Evolutionary conservation across 1,140 invertebrate species (phyloP).

Genomic region (Lordiphosa mommai): DNA sequence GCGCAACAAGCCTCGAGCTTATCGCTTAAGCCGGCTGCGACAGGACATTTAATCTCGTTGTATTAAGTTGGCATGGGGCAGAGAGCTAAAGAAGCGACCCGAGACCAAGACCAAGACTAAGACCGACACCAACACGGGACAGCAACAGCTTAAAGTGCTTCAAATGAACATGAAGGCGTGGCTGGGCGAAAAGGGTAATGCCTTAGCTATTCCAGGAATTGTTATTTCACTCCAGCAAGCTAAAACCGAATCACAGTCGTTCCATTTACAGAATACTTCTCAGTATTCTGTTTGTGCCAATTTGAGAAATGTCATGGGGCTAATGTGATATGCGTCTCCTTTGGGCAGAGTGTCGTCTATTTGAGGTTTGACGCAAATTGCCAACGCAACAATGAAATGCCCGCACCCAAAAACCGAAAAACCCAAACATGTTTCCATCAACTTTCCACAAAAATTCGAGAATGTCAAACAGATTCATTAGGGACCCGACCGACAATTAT

Average conservation of each 20-base stretch:
- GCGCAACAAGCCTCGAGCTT: constrained; percentile 50
- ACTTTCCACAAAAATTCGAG: constrained; percentile 17
- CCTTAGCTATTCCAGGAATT: constrained; percentile 71
- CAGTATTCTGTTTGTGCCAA: constrained; percentile 2
- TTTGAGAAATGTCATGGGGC: constrained; percentile 63
- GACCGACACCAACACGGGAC: constrained; percentile 24
- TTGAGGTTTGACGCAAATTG: constrained; percentile 66
- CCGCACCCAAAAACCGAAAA: constrained; percentile 2
- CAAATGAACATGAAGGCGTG: constrained; percentile 20
- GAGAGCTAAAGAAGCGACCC: constrained; percentile 3
- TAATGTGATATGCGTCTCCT: constrained; percentile 47
- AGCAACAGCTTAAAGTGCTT: constrained; percentile 62
- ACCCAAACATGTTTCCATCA: not conserved
- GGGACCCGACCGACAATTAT: no score
- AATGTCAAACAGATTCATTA: constrained; percentile 1
- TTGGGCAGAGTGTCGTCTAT: constrained; percentile 30
- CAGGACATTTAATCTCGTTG: constrained; percentile 76
- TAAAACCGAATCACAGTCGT: constrained; percentile 52
- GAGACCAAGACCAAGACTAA: constrained; percentile 16
- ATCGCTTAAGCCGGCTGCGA: constrained; percentile 68
- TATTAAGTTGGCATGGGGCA: constrained; percentile 47
- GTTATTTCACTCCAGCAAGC: constrained; percentile 73
- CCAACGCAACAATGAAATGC: constrained; percentile 31
- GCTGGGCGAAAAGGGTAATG: constrained; percentile 53
- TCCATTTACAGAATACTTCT: constrained; percentile 21